Evolutionary conservation across 2,888 invertebrate genomes (phyloP).

Genomic region (Carcina quercana): DNA sequence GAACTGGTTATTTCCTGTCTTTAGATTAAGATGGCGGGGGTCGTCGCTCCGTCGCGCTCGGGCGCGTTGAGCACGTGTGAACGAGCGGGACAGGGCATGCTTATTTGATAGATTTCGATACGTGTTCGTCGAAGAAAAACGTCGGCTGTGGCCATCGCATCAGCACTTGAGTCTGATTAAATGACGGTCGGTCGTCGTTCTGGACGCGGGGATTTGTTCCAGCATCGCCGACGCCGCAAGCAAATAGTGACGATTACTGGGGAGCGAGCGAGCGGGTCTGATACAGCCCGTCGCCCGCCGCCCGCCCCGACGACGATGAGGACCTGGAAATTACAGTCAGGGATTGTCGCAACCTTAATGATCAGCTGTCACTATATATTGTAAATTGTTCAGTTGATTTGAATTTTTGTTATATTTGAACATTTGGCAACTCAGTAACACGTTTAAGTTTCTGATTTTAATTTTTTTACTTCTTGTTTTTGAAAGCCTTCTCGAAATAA

Average conservation of each 20-base stretch:
- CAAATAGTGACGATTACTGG: conserved; percentile 31
- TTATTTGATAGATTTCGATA: conserved; percentile 43
- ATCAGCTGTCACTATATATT: too few relatives aligned
- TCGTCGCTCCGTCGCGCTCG: conserved; percentile 16
- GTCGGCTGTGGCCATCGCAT: conserved; percentile 38
- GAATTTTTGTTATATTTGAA: too few relatives aligned
- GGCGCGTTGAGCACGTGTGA: conserved; percentile 8
- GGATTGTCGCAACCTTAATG: too few relatives aligned
- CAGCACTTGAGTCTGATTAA: conserved; percentile 61
- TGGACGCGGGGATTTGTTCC: conserved; percentile 43
- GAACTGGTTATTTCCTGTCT: conserved; percentile 53
- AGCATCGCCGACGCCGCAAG: conserved; percentile 39
- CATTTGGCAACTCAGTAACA: too few relatives aligned
- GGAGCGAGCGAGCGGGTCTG: conserved; percentile 9
- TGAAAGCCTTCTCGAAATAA: too few relatives aligned
- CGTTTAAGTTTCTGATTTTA: too few relatives aligned
- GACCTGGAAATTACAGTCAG: too few relatives aligned
- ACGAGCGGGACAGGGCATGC: conserved; percentile 11
- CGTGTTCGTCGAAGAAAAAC: conserved; percentile 26
- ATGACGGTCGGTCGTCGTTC: conserved; percentile 50
- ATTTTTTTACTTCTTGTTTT: too few relatives aligned
- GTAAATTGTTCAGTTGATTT: too few relatives aligned
- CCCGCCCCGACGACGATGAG: too few relatives aligned
- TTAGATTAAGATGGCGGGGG: conserved; percentile 36
- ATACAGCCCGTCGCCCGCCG: conserved; percentile 21